Evolutionary conservation across 2,888 invertebrate genomes (phyloP).

Genomic region (Eilema caniola): DNA sequence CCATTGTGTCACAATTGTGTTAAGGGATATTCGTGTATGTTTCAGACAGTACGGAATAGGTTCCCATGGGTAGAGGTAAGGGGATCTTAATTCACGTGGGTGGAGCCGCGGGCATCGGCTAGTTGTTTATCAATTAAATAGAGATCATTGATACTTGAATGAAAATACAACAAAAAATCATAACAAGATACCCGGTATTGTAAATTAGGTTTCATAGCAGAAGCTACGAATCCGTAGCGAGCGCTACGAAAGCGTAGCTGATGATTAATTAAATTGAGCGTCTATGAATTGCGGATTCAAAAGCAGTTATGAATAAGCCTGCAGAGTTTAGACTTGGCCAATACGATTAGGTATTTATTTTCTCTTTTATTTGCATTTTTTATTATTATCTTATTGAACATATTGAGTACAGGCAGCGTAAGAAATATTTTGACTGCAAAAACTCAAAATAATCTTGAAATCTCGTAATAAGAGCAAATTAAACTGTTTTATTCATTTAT

Average conservation of each 20-base stretch:
- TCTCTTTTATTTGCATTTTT: neutral
- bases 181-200: constrained; percentile 40
- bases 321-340: constrained; percentile 23
- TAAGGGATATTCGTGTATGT: too few relatives aligned
- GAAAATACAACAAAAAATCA: constrained; percentile 36
- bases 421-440: too few relatives aligned
- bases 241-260: constrained; percentile 47
- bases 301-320: constrained; percentile 6
- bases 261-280: constrained; percentile 46
- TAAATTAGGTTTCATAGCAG: constrained; percentile 50
- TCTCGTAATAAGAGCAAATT: too few relatives aligned
- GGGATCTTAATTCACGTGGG: too few relatives aligned
- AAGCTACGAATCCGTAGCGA: constrained; percentile 46
- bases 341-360: neutral
- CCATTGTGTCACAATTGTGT: too few relatives aligned
- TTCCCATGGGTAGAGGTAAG: too few relatives aligned
- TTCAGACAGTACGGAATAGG: too few relatives aligned
- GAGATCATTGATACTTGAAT: neutral
- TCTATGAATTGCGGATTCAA: constrained; percentile 48
- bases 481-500: too few relatives aligned
- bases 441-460: too few relatives aligned
- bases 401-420: too few relatives aligned
- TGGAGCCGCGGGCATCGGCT: too few relatives aligned
- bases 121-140: neutral
- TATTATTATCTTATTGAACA: neutral